Evolutionary conservation across 2,797 vertebrate genomes (phyloP), one percentile per base, ranked within the genome.

Genomic region (Zenarchopterus dispar): DNA sequence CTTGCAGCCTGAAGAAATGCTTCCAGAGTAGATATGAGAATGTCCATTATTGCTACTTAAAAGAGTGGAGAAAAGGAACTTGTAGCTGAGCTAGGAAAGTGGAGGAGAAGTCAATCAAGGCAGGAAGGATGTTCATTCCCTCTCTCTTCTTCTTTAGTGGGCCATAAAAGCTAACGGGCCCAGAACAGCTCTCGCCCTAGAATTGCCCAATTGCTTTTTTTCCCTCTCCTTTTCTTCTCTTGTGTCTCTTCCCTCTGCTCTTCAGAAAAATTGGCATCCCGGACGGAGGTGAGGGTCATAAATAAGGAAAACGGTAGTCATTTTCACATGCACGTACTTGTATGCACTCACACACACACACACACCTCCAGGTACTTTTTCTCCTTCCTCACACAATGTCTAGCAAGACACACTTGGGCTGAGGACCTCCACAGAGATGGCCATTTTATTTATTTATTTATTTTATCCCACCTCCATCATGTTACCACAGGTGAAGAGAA

Each of bases 91-190:
- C 65, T 16, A 13, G 48, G 57, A 49, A 71, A 80, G 82, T n/a
- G 17, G 61, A 75, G 74, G 67, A 77, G 84, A 84, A 88, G 85
- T 88, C 84, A 86, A 85, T 85, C 80, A 86, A 78, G 75, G 58
- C 70, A 71, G 77, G 67, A 86, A 84, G 82, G 80, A 86, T 88
- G 88, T 91, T 90, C 79, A 89, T 88, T 87, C 85, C 70, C 66
- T 70, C 62, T 76, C 76, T 84, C 78, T 87, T 88, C 63, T 80
- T 80, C 84, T 89, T 89, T 90, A 92, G 90, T 88, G 86, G 82
- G 84, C 79, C 77, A 89, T 92, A 91, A 92, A 93, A 93, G 75
- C 86, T 88, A 90, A 91, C 89, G 71, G 89, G 88, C 88, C 68
- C 70, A 73, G 82, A 84, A 86, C 75, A 85, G 82, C 69, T 66